A percentile compares a stretch with the other conserved stretches of the same genome.
Conservation (phyloP, 2,797 vertebrate species). For the Myiothlypis chrysogaster region DNA sequence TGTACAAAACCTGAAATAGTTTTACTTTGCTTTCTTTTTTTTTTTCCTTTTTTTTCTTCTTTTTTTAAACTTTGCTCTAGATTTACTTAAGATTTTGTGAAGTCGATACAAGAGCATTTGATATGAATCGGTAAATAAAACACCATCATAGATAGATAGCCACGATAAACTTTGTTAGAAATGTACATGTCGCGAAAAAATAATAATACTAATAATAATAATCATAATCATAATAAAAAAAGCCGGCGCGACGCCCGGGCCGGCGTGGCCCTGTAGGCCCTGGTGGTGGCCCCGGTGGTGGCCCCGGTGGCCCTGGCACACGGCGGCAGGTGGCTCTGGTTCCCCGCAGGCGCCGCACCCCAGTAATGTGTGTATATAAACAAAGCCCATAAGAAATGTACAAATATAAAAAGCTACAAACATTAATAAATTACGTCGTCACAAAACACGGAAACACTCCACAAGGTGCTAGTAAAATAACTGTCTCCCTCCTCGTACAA, state of each 20-base stretch:
- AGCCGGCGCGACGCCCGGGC: constrained; percentile 75
- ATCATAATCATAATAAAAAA: constrained; percentile 78
- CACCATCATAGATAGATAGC: constrained; percentile 85
- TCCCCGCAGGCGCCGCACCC: constrained; percentile 78
- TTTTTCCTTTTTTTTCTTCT: constrained; percentile 72
- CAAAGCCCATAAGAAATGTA: constrained; percentile 98
- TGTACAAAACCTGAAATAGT: constrained; percentile 97
- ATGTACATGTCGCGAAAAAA: constrained; percentile 89
- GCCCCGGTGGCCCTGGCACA: neutral
- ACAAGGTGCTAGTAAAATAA: constrained; percentile 99
- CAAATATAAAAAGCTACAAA: constrained; percentile 99
- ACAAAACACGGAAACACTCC: constrained; percentile 99
- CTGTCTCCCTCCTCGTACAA: constrained; percentile 88
- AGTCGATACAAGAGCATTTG: constrained; percentile 84
- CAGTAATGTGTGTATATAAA: constrained; percentile 93
- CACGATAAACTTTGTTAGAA: constrained; percentile 89
- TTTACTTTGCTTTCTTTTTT: constrained; percentile 74
- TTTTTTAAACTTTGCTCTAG: constrained; percentile 90
- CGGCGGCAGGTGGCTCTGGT: constrained; percentile 69
- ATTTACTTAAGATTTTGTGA: constrained; percentile 82
- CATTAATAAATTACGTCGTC: constrained; percentile 99
- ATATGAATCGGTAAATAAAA: constrained; percentile 90
- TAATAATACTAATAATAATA: constrained; percentile 81
- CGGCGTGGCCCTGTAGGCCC: neutral
- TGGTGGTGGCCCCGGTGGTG: neutral